A percentile compares a stretch with the other conserved stretches of the same genome.
Conservation (phyloP, 1,140 invertebrate species). For the Ips typographus region DNA sequence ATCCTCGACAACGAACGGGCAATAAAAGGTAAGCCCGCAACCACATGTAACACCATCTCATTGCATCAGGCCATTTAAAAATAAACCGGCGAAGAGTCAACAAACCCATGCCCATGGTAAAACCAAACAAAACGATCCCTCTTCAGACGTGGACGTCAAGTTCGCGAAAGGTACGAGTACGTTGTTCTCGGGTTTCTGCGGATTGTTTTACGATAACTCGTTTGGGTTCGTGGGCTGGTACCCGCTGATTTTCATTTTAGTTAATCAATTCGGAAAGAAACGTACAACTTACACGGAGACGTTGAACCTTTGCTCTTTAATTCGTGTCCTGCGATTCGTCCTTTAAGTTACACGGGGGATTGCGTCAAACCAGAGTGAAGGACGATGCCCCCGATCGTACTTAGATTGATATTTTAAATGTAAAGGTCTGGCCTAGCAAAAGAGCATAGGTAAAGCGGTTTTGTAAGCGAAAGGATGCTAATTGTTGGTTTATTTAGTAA, state of each 20-base stretch:
- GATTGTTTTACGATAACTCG: conserved; percentile 23
- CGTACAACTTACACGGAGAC: conserved; percentile 3
- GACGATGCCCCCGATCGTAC: too few species aligned
- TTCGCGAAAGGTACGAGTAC: conserved; percentile 15
- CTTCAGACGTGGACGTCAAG: conserved; percentile 20
- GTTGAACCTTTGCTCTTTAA: conserved; percentile 1
- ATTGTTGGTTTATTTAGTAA: too few species aligned
- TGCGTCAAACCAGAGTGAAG: too few species aligned
- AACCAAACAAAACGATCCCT: conserved; percentile 18
- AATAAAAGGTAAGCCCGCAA: not conserved
- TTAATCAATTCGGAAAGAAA: conserved; percentile 5
- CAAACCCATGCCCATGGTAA: conserved; percentile 18
- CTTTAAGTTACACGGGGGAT: not conserved
- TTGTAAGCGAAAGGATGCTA: too few species aligned
- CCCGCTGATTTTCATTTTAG: conserved; percentile 20
- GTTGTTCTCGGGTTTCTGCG: conserved; percentile 20
- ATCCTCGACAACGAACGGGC: too few species aligned
- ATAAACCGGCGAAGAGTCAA: conserved; percentile 25
- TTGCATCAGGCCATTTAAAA: conserved; percentile 21
- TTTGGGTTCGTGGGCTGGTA: conserved; percentile 22
- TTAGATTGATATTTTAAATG: too few species aligned
- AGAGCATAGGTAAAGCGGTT: too few species aligned
- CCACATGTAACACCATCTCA: conserved; percentile 21
- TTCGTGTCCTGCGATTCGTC: not conserved
- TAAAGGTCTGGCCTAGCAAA: too few species aligned